Base-by-base conservation (phyloP, 2,888 invertebrate species). In the Diarsia brunnea region DNA sequence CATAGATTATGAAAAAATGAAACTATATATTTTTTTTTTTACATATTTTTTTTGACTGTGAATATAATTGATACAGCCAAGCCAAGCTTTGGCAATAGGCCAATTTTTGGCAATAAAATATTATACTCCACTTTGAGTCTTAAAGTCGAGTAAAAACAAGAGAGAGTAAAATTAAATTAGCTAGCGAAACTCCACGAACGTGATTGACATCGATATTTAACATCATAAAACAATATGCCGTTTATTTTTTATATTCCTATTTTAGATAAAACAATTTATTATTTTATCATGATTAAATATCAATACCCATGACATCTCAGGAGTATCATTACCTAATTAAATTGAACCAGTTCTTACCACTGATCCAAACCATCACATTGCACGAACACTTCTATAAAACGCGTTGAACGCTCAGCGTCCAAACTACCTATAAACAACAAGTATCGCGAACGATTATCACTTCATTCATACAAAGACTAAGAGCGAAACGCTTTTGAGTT, bases 401-500 rank as follows among this genome's bases (percentile, higher is more conserved):
- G 66, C 63, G 43, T 55, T 63, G 51, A 66, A 80, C 72, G 69
- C 73, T 67, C 47, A 65, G 68, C 82, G 69, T 73, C 43, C 72
- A 70, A 45, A 31, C 51, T 53, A 38, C 38, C 63, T 73, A 76
- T 66, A 71, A 45, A 66, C 72, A 80, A 79, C 85, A 87, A 75
- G 65, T 68, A 79, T 45, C 70, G 55, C 60, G 67, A 69, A 70
- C 69, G n/a, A 66, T 66, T 38, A 84, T 81, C 81, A 72, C 58
- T 68, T 70, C 82, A 69, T 55, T 12, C 72, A 76, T 31, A 68
- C 67, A 60, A 85, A 85, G 61, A 72, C 49, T 68, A 21, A 84
- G 31, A 72, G 53, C 80, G 51, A 69, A 69, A 81, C 81, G 84
- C 55, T 70, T 82, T 84, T 69, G 69, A 80, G 81, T 80, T 81